phyloP scores from a whole-genome alignment of 2,113 vertebrate genomes.

The Onychorhynchus coronatus region DNA sequence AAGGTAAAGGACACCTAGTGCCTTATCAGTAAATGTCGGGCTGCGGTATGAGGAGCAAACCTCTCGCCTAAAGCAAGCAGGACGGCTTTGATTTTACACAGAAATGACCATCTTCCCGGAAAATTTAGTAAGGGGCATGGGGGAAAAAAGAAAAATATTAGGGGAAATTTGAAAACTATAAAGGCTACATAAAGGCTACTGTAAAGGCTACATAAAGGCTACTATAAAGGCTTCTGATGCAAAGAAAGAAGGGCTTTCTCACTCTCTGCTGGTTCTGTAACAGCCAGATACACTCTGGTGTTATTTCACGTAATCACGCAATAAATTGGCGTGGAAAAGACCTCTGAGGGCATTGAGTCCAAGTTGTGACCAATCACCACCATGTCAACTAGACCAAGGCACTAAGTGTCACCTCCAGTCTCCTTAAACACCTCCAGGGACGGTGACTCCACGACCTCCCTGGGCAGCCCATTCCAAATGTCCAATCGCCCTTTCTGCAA shows the following conservation, averaged over 20 bases:
- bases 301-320: neutral
- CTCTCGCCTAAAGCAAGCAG: neutral
- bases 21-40: accelerated
- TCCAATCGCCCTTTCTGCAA: neutral
- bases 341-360: neutral
- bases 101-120: neutral
- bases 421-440: neutral
- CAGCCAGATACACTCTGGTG: neutral
- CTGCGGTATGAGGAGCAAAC: neutral
- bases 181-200: too few relatives aligned
- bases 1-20: neutral
- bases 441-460: neutral
- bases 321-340: neutral
- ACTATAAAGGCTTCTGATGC: neutral
- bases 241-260: neutral
- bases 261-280: accelerated
- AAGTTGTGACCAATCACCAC: neutral
- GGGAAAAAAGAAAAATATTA: accelerated
- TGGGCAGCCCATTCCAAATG: neutral
- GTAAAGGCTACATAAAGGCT: too few relatives aligned
- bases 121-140: neutral
- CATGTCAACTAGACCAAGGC: neutral
- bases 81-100: too few relatives aligned
- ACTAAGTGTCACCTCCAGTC: too few relatives aligned
- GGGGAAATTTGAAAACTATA: neutral